Evolutionary conservation across 2,797 vertebrate genomes (phyloP), one percentile per base, ranked within the genome.

Genomic region (Pygocentrus nattereri): DNA sequence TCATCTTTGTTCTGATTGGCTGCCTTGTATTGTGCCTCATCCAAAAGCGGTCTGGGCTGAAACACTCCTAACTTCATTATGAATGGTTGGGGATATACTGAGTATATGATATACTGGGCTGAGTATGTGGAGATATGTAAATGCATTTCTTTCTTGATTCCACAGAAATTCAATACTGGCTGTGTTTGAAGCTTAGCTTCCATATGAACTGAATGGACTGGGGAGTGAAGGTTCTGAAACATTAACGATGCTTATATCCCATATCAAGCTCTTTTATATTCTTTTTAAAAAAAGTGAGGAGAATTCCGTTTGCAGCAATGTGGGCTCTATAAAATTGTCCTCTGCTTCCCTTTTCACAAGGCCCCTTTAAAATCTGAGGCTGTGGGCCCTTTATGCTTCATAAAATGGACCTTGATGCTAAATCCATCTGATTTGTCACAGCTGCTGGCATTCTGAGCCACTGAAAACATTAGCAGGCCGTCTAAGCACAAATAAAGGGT

Each of bases 391-490:
- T 58, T 16, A 59, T 58, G 54, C 71, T 41, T 58, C 54, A 41
- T 58, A 34, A 34, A 44, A n/a, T 74, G 54, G 71, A 59, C 52
- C 52, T 41, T 74, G 71, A 74, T 58, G 52, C 16, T 74, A 74
- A 74, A 58, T 59, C 25, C 50, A 56, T 19, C 70, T 73, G 70
- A 73, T 56, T 73, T 73, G 70, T 56, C 70, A 41, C 71, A 74
- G 71, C 71, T 74, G 71, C 71, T 52, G 49, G 50, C 70, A 19
- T 73, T 56, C 70, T 19, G 27, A 38, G 71, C 21, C 31, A 74
- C 21, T 25, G 71, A 41, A 74, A 74, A 74, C 52, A 74, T 72
- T 54, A 74, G 8, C 71, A 74, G 54, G 16, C 68, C 23, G 25
- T 50, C 69, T 38, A 15, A 19, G 52, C 25, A 4, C 52, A 74